These are phyloP conservation scores for Amblyraja radiata DNA, from an alignment of 2,797 vertebrate species.

Conservation along the genomic window DNA sequence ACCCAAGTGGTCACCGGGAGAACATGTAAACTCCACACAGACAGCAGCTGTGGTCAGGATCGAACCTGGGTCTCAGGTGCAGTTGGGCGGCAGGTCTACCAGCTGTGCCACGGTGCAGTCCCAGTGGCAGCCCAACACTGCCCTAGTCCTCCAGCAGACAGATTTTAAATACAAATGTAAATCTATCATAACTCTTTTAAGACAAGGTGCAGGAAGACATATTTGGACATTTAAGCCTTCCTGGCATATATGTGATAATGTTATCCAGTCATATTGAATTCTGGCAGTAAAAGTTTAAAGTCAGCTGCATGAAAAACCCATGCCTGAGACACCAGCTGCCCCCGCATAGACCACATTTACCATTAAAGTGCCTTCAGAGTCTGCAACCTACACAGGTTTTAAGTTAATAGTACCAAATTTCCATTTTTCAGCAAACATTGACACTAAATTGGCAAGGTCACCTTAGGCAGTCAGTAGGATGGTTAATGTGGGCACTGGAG, in stretches of 20 bases:
- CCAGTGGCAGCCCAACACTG: too few relatives aligned
- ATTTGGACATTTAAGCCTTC: background rate
- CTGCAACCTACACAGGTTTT: background rate
- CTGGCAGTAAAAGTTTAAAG: background rate
- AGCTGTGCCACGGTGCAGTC: too few relatives aligned
- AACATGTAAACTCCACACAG: too few relatives aligned
- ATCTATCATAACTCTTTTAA: background rate
- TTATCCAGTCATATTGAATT: background rate
- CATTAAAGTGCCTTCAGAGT: slow-evolving; percentile 1
- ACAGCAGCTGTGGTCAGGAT: too few relatives aligned
- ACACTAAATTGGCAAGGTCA: slow-evolving; percentile 7
- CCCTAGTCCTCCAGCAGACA: too few relatives aligned
- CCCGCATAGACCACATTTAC: background rate
- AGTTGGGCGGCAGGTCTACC: too few relatives aligned
- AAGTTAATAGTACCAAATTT: background rate
- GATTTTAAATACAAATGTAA: background rate
- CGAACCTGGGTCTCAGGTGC: too few relatives aligned
- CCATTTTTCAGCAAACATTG: background rate
- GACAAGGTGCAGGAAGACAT: background rate
- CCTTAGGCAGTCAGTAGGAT: background rate
- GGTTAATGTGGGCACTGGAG: background rate
- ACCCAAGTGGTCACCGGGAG: too few relatives aligned
- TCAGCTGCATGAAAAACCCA: background rate
- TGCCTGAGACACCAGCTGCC: background rate
- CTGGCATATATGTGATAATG: background rate